Evolutionary conservation across 2,113 vertebrate genomes (phyloP), one percentile per base, ranked within the genome.

Genomic region (Macquaria ambigua): DNA sequence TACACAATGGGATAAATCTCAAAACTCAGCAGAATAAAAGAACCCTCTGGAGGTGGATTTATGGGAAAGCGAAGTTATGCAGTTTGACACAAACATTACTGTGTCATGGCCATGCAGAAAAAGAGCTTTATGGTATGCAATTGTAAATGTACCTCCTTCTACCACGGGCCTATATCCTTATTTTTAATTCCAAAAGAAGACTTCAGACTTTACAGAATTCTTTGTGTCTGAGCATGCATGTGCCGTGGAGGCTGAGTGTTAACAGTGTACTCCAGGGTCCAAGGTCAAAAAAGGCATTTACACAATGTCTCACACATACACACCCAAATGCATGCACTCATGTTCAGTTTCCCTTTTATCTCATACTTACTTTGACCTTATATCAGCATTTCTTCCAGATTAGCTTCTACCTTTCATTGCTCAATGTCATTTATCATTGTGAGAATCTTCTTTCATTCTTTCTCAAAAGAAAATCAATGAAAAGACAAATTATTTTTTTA

Each of bases 21-120:
- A 79, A 71, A 90, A 79, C 85, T 84, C 88, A 83, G 58, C 79
- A 85, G 87, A 78, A 89, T 31, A 81, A 66, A 5, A 23, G 53
- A 69, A 79, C 10, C 59, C 79, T 73, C 63, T 66, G 71, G 84
- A 62, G 73, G 63, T 18, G 21, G 43, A 82, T 76, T 82, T 85
- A 64, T 68, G 64, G 43, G 74, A 73, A 85, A 80, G 62, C 41
- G 67, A 58, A 77, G 88, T 59, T 1, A 48, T 82, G 78, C 85
- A 81, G 48, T 72, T 81, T 46, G 75, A 89, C 48, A 58, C 4
- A 74, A 84, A 77, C 74, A 73, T 83, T 43, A 66, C 21, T 39
- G 34, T 64, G 58, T 78, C 74, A 58, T 6, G 59, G 58, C 21
- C 50, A 14, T 34, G 83, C 72, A 80, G 31, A 70, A 61, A 48